Evolutionary conservation across 1,140 invertebrate species (phyloP).

Genomic region (Drosophila suzukii): DNA sequence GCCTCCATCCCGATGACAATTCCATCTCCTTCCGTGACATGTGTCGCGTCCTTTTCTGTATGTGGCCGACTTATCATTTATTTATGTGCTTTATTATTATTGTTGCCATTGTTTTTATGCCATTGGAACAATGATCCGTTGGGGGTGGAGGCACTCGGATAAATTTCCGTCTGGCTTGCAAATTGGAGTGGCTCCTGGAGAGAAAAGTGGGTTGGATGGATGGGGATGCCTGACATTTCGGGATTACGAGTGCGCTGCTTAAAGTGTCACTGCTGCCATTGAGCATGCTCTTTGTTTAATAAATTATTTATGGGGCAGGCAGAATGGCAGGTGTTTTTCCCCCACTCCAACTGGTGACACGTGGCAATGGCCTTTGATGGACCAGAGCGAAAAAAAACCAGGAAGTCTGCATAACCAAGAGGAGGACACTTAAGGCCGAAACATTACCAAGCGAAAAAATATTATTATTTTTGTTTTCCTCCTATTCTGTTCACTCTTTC

Average conservation of each 20-base stretch:
- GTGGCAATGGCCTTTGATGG: slow-evolving; percentile 54
- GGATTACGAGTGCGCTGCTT: slow-evolving; percentile 51
- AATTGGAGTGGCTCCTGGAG: slow-evolving; percentile 46
- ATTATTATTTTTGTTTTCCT: slow-evolving; percentile 1
- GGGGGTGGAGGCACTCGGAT: slow-evolving; percentile 20
- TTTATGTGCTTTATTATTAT: slow-evolving; percentile 75
- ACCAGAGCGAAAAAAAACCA: background rate
- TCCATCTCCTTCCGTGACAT: slow-evolving; percentile 26
- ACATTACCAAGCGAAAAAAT: background rate
- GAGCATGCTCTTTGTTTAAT: slow-evolving; percentile 77
- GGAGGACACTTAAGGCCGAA: slow-evolving; percentile 12
- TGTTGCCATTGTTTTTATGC: slow-evolving; percentile 56
- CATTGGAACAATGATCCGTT: slow-evolving; percentile 15
- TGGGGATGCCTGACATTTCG: slow-evolving; percentile 21
- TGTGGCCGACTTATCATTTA: slow-evolving; percentile 72
- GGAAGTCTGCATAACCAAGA: slow-evolving; percentile 11
- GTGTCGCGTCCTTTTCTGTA: slow-evolving; percentile 49
- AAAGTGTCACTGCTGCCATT: slow-evolving; percentile 77
- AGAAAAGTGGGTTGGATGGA: slow-evolving; percentile 2
- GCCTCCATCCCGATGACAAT: slow-evolving; percentile 45
- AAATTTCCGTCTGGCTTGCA: slow-evolving; percentile 48
- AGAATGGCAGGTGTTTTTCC: slow-evolving; percentile 15
- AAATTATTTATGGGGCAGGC: slow-evolving; percentile 66
- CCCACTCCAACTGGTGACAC: slow-evolving; percentile 17
- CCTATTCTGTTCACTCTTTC: slow-evolving; percentile 21